These are phyloP conservation scores for Trisateles emortualis DNA, from an alignment of 2,888 invertebrate genomes.

Conservation along the genomic window DNA sequence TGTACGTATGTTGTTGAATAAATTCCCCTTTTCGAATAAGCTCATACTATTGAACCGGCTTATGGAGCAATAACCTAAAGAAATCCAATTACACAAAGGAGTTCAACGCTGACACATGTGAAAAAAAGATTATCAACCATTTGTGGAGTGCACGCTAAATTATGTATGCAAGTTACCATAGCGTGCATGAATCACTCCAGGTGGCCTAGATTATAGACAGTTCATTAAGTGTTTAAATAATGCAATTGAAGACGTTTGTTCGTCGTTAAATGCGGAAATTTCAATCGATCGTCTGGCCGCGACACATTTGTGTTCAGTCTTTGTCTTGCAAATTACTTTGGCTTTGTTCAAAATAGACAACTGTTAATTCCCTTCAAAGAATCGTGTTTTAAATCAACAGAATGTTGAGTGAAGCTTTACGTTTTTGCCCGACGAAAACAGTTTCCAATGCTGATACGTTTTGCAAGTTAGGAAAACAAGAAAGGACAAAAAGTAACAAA, in stretches of 20 bases:
- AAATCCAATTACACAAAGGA: conserved; percentile 72
- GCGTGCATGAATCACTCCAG: conserved; percentile 54
- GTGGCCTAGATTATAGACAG: conserved; percentile 54
- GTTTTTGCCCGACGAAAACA: not conserved
- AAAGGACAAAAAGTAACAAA: not conserved
- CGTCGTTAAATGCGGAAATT: conserved; percentile 44
- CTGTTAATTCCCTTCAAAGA: conserved; percentile 6
- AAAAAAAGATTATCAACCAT: conserved; percentile 61
- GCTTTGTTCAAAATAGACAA: conserved; percentile 9
- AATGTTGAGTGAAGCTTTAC: not conserved
- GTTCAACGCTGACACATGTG: conserved; percentile 59
- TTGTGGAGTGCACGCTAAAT: conserved; percentile 45
- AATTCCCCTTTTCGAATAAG: conserved; percentile 37
- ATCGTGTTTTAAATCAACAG: conserved; percentile 2
- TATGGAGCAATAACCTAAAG: conserved; percentile 63
- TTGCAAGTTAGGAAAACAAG: conserved; percentile 8
- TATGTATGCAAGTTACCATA: conserved; percentile 38
- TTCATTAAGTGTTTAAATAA: conserved; percentile 61
- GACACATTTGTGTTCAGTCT: conserved; percentile 16
- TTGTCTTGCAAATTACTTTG: conserved; percentile 36
- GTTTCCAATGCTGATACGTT: not conserved
- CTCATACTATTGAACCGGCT: conserved; percentile 42
- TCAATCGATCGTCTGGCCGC: conserved; percentile 46
- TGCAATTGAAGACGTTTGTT: conserved; percentile 49
- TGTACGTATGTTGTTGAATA: conserved; percentile 28